Percentiles rank a stretch among this genome's conserved stretches.
phyloP scores from a whole-genome alignment of 2,797 vertebrate genomes.

The Gadopsis bispinosus region DNA sequence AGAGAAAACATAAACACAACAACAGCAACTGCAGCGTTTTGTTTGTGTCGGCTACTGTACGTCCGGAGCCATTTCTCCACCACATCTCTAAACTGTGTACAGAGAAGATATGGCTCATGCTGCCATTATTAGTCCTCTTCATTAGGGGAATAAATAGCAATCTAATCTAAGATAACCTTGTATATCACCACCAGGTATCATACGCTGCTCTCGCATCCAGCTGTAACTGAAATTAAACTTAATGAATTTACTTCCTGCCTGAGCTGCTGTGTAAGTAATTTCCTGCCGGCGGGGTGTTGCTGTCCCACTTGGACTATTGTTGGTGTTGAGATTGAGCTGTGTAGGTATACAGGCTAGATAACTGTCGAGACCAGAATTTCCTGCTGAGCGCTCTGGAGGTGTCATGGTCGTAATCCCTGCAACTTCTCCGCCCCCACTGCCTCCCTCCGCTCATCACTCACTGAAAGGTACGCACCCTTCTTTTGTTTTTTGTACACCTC shows the following conservation, averaged over 20 bases:
- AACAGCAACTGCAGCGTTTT: conserved; percentile 32
- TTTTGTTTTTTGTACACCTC: not conserved
- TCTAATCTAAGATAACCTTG: conserved; percentile 20
- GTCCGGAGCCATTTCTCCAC: conserved; percentile 11
- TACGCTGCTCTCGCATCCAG: conserved; percentile 4
- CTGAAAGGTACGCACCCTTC: not conserved
- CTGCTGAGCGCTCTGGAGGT: conserved; percentile 3
- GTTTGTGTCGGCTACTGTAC: conserved; percentile 8
- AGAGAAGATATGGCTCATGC: conserved; percentile 11
- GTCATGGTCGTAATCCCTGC: conserved; percentile 3
- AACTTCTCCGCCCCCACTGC: not conserved
- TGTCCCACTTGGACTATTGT: conserved; percentile 33
- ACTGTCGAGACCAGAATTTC: conserved; percentile 9
- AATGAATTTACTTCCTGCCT: conserved; percentile 28
- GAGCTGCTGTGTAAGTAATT: conserved; percentile 43
- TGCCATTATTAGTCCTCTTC: conserved; percentile 20
- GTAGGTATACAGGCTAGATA: conserved; percentile 10
- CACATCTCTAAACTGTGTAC: conserved; percentile 9
- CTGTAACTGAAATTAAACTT: conserved; percentile 26
- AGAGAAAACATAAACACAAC: conserved; percentile 36
- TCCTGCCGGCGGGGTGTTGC: conserved; percentile 2
- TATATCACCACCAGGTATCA: conserved; percentile 19
- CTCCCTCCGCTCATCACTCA: not conserved
- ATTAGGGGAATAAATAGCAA: not conserved
- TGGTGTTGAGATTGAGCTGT: conserved; percentile 24